Evolutionary conservation across 2,888 invertebrate species (phyloP), one percentile per base, ranked within the genome.

Genomic region (Acleris literana): DNA sequence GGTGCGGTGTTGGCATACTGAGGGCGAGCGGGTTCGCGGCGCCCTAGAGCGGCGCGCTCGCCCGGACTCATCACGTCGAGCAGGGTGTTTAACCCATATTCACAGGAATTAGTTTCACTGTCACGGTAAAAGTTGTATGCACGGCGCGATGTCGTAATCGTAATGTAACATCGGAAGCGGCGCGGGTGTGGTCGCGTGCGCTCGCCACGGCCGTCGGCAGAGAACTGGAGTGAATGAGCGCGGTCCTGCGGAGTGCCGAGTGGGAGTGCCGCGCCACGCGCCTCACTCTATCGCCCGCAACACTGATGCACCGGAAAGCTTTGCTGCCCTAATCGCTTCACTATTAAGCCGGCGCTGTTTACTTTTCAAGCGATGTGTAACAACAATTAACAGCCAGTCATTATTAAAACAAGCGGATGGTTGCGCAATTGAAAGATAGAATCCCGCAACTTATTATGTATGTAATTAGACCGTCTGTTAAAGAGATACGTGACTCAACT

Each of bases 41-140:
- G 89, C 91, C 90, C 90, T 76, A 85, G 83, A 85, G 87, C 87
- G 89, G 87, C 92, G 90, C 92, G 92, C 89, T 92, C 90, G 87
- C 92, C 92, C 92, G 91, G 91, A 87, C 90, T 92, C 92, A 90
- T 93, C 77, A 84, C 90, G 87, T 72, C 72, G 69, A 70, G 73
- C 69, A 75, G 84, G 94, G 93, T 86, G 95, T 95, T 89, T 96
- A 96, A 94, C 96, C 96, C 96, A 96, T 96, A 89, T 94, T 94
- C 90, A 86, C 78, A 74, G 84, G 75, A 80, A 77, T 82, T 83
- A 79, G 77, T 74, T 87, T 88, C 89, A 90, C 88, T 89, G 91
- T 92, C 91, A 91, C 92, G 86, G 92, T 86, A 87, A 87, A 85
- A 86, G 82, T 88, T 80, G 83, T 76, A 84, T 79, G 79, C 83